Percentiles rank a stretch among this genome's conserved stretches.
These are phyloP conservation scores for Manis pentadactyla DNA, from an alignment of 2,797 vertebrate species.

Conservation along the genomic window DNA sequence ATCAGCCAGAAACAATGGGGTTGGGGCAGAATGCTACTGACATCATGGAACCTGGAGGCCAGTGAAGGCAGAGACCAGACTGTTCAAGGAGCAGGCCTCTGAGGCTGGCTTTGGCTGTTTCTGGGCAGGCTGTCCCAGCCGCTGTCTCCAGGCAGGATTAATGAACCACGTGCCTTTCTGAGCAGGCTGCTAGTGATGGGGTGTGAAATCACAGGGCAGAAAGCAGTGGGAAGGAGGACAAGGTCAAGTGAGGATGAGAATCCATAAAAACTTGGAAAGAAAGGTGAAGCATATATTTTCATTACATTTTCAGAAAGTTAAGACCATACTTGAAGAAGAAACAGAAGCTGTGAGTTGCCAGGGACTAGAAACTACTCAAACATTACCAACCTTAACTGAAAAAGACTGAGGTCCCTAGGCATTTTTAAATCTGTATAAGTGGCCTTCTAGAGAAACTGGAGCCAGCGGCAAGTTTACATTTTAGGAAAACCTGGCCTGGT, in stretches of 20 bases:
- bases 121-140: conserved; percentile 61
- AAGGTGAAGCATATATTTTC: neutral
- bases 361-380: neutral
- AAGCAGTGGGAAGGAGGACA: neutral
- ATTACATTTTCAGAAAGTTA: conserved; percentile 40
- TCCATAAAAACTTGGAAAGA: neutral
- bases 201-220: conserved; percentile 56
- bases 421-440: neutral
- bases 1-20: conserved; percentile 4
- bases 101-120: conserved; percentile 78
- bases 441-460: conserved; percentile 11
- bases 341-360: neutral
- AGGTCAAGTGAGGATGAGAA: neutral
- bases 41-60: conserved; percentile 42
- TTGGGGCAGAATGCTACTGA: neutral
- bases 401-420: neutral
- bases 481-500: neutral
- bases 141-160: conserved; percentile 73
- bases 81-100: neutral
- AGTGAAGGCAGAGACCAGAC: neutral
- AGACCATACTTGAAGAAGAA: neutral
- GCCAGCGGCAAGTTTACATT: conserved; percentile 40
- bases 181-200: conserved; percentile 48
- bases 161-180: conserved; percentile 68
- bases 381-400: neutral